Base-by-base conservation (phyloP, 2,113 vertebrate species). In the Cynopterus brachyotis region DNA sequence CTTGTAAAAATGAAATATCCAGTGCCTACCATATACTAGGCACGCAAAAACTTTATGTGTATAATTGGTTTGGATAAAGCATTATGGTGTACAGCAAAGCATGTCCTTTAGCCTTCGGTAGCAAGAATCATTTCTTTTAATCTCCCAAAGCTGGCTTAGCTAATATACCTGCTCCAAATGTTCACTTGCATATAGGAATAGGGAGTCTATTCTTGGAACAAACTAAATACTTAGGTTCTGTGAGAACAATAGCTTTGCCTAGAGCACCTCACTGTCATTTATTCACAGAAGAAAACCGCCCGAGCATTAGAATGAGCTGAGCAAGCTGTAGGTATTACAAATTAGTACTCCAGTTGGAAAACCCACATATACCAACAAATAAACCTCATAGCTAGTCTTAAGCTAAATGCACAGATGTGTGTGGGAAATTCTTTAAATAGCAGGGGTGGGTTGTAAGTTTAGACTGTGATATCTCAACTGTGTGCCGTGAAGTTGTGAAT, bases 291-390 rank as follows among this genome's bases (percentile, higher is more conserved):
- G 81, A 82, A 97, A 97, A 91, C 91, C 95, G 94, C 82, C 88
- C 91, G 47, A 96, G 93, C 96, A 97, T 93, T 73, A 89, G 78
- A 97, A 96, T 97, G 95, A 97, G 82, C 76, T 95, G 45, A 96
- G 81, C 60, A 86, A 91, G 72, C 66, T 26, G 85, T 93, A 94
- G 91, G 93, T 96, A 84, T 97, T 96, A 89, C 89, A 97, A 96
- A 96, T 89, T 78, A 94, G 76, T 55, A 60, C 85, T 95, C 57
- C 82, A 89, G 45, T 62, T 92, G 67, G 84, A 70, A 96, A 96
- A 79, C 96, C 85, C 93, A 97, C 95, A 97, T 37, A 82, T n/a
- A 87, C 60, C 82, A 96, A 76, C 91, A 90, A 83, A 89, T 94
- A 50, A 7, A 50, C 26, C 45, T 67, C n/a, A 9, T 67, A 89